Base-by-base conservation (phyloP, 2,797 vertebrate species). In the Micropoecilia bifurca region DNA sequence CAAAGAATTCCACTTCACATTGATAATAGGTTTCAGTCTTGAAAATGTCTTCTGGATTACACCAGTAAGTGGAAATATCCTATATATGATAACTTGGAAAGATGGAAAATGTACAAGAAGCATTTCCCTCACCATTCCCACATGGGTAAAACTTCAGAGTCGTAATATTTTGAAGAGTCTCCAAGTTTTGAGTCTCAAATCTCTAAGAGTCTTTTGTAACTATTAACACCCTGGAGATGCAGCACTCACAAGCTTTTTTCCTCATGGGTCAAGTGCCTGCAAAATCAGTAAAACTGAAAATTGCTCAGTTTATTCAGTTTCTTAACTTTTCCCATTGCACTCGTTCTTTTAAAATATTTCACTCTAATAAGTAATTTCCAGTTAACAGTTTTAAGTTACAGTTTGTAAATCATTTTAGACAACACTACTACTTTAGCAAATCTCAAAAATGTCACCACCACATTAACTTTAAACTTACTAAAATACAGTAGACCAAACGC, bases 81-180 rank as follows among this genome's bases (percentile, higher is more conserved):
- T n/a, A 71, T 20, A 71, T 61, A 39, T 25, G 22, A 71, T 72
- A 46, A 53, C 45, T 75, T 75, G 63, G 57, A 71, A 78, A 78
- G 57, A 47, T 53, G 10, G 2, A 75, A 59, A 63, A 45, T 59
- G 50, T 22, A 28, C 6, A 10, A 61, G 30, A 61, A 71, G 13
- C 22, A 20, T 71, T 78, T 78, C 73, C 73, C 53, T 18, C 7
- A 7, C 22, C 33, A 66, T 75, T 61, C 74, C 45, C 81, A 82
- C 28, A 36, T 45, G 68, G 47, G 66, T 39, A 72, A 78, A 43
- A 71, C 55, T 46, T 79, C 41, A 72, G 16, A 75, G 4, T 57
- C 76, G 68, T 73, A 72, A 36, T 18, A 63, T 79, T 72, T 76
- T 73, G 46, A 73, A 63, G 28, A 75, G 50, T 45, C 74, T 80